phyloP scores from a whole-genome alignment of 2,888 invertebrate species.

The Onchidella celtica region DNA sequence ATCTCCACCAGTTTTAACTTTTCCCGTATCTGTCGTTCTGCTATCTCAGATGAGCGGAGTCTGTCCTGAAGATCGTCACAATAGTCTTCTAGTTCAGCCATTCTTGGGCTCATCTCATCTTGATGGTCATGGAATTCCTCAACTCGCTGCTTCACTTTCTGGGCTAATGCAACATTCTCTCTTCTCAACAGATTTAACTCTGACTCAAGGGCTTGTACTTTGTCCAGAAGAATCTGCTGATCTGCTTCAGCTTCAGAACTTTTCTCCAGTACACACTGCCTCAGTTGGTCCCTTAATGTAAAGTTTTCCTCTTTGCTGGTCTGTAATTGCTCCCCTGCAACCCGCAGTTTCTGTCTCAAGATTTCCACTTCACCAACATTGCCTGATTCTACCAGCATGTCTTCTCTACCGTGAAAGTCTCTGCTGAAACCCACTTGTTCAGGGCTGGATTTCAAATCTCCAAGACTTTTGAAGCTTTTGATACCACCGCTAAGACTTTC shows the following conservation, averaged over 20 bases:
- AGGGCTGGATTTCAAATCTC: not conserved
- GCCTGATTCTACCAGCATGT: not conserved
- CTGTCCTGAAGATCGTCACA: conserved; percentile 69
- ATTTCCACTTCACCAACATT: not conserved
- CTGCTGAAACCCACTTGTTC: not conserved
- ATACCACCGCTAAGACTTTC: not conserved
- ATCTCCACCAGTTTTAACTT: conserved; percentile 70
- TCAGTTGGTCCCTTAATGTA: conserved; percentile 30
- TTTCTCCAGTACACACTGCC: conserved; percentile 22
- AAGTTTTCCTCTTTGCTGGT: conserved; percentile 32
- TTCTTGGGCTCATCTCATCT: conserved; percentile 49
- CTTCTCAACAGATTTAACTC: conserved; percentile 46
- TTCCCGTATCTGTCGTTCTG: conserved; percentile 66
- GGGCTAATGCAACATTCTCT: conserved; percentile 49
- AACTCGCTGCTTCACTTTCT: conserved; percentile 56
- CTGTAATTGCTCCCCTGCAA: not conserved
- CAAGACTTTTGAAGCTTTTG: not conserved
- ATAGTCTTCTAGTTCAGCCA: conserved; percentile 66
- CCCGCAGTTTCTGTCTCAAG: conserved; percentile 12
- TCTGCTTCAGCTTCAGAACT: conserved; percentile 43
- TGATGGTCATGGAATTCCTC: conserved; percentile 53
- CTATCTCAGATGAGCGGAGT: conserved; percentile 62
- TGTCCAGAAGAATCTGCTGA: conserved; percentile 42
- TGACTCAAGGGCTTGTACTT: conserved; percentile 34
- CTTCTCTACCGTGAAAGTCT: conserved; percentile 15